Percentiles rank a stretch among this genome's conserved stretches.
Evolutionary conservation across 2,888 invertebrate species (phyloP).

Genomic region (Choristoneura rosaceana): DNA sequence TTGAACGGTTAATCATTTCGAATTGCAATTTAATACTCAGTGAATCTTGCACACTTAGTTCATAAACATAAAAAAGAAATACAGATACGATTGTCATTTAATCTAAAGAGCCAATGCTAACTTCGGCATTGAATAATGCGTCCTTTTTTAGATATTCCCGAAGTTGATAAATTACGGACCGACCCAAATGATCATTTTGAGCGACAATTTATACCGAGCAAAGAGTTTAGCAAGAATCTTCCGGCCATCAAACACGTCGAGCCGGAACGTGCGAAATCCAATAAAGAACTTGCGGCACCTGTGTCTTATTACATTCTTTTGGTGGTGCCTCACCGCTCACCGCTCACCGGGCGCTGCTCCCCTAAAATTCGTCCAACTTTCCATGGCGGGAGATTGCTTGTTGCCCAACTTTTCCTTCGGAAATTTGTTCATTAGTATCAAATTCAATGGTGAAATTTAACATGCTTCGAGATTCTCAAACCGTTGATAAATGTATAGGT

Average conservation of each 20-base stretch:
- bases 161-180: constrained; percentile 45
- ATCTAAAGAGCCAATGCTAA: background rate
- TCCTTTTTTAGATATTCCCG: constrained; percentile 22
- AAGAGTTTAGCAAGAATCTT: constrained; percentile 82
- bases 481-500: background rate
- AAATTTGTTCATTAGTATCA: constrained; percentile 77
- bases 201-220: constrained; percentile 74
- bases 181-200: constrained; percentile 62
- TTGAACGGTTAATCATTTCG: background rate
- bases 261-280: constrained; percentile 82
- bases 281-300: constrained; percentile 83
- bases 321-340: constrained; percentile 63
- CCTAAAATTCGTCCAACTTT: constrained; percentile 77
- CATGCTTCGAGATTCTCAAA: constrained; percentile 10
- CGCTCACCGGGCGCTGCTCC: constrained; percentile 63
- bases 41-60: no score
- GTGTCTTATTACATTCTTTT: constrained; percentile 84
- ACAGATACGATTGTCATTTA: background rate
- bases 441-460: constrained; percentile 65
- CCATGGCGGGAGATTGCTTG: constrained; percentile 77
- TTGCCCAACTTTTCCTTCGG: constrained; percentile 80
- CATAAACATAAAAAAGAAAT: no score
- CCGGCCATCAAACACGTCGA: constrained; percentile 82
- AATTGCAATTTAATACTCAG: background rate
- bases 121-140: constrained; percentile 1